Evolutionary conservation across 2,113 vertebrate species (phyloP).

Genomic region (Fregetta grallaria): DNA sequence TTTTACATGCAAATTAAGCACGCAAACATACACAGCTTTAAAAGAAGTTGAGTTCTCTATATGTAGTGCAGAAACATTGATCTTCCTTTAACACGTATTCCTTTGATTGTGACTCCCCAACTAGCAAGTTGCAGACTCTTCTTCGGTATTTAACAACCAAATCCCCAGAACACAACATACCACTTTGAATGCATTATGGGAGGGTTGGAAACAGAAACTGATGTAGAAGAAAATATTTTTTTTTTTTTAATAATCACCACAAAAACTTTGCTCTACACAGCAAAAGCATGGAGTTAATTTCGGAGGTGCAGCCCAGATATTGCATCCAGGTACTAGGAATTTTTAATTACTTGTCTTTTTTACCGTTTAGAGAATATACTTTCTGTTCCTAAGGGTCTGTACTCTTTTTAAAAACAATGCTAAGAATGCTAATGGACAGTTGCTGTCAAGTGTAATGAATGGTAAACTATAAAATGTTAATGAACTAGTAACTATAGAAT

Average conservation of each 20-base stretch:
- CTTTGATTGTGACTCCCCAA: background rate
- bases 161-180: background rate
- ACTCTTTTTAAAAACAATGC: background rate
- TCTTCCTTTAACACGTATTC: background rate
- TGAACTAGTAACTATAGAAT: conserved; percentile 20
- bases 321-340: conserved; percentile 27
- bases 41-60: background rate
- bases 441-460: conserved; percentile 15
- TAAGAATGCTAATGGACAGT: conserved; percentile 26
- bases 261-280: background rate
- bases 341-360: conserved; percentile 49
- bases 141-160: background rate
- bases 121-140: background rate
- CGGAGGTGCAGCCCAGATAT: conserved; percentile 29
- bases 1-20: conserved; percentile 19
- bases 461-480: conserved; percentile 47
- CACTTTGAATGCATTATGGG: background rate
- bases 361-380: conserved; percentile 7
- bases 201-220: background rate
- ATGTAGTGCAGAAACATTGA: background rate
- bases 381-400: conserved; percentile 2
- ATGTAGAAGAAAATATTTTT: conserved; percentile 7
- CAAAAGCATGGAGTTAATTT: background rate
- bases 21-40: background rate
- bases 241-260: background rate